A percentile compares a stretch with the other conserved stretches of the same genome.
Evolutionary conservation across 2,888 invertebrate genomes (phyloP).

Genomic region (Monopis laevigella): DNA sequence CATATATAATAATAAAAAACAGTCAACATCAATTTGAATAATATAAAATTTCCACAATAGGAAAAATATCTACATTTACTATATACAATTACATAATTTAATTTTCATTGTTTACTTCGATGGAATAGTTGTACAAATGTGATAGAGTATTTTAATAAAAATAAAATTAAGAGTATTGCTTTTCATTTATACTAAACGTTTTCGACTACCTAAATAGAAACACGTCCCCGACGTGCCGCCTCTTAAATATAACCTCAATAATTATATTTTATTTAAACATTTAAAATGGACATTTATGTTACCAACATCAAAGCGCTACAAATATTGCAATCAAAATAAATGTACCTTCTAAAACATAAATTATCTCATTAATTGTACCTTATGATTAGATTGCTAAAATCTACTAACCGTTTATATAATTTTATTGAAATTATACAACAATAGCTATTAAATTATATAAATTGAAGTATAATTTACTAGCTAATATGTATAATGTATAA

Average conservation of each 20-base stretch:
- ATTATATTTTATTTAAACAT: neutral
- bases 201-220: slow-evolving; percentile 51
- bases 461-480: neutral
- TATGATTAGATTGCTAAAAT: neutral
- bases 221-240: neutral
- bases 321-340: neutral
- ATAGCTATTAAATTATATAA: too few relatives aligned
- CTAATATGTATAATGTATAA: neutral
- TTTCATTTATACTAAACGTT: slow-evolving; percentile 62
- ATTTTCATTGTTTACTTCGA: slow-evolving; percentile 37
- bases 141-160: slow-evolving; percentile 54
- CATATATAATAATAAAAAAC: slow-evolving; percentile 67
- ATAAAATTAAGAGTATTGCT: slow-evolving; percentile 65
- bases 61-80: slow-evolving; percentile 53
- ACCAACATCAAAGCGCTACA: neutral
- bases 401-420: neutral
- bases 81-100: slow-evolving; percentile 38
- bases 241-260: neutral
- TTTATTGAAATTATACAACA: too few relatives aligned
- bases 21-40: slow-evolving; percentile 69
- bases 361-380: neutral
- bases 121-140: slow-evolving; percentile 32
- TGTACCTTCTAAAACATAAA: neutral
- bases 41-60: slow-evolving; percentile 60
- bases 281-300: neutral